Conservation (phyloP, 2,797 vertebrate genomes). For the Schizothorax lantsangensis region DNA sequence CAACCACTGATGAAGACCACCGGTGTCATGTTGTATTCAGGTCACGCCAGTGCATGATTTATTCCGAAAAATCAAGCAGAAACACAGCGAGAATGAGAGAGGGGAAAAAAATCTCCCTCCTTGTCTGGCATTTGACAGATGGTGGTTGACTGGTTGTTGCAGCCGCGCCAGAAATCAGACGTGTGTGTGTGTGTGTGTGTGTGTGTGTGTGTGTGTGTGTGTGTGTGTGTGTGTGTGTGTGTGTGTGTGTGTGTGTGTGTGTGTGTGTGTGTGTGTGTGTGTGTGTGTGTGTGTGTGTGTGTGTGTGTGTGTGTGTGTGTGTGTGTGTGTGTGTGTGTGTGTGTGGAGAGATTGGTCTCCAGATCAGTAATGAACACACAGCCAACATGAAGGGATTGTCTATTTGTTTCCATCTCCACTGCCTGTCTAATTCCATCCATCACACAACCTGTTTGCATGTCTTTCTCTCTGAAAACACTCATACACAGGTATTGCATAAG, state of each 20-base stretch:
- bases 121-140: slow-evolving; percentile 59
- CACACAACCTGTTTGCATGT: slow-evolving; percentile 15
- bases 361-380: slow-evolving; percentile 47
- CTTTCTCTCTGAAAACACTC: not conserved
- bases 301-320: slow-evolving; percentile 19
- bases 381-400: slow-evolving; percentile 28
- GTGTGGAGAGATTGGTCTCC: slow-evolving; percentile 31
- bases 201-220: slow-evolving; percentile 18
- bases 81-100: not conserved
- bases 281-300: slow-evolving; percentile 18
- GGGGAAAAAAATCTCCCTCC: slow-evolving; percentile 3
- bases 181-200: slow-evolving; percentile 10
- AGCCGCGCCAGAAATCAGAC: slow-evolving; percentile 41
- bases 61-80: slow-evolving; percentile 22
- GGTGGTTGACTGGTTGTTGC: slow-evolving; percentile 52
- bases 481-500: not conserved
- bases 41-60: slow-evolving; percentile 52
- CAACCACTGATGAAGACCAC: not conserved
- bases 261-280: slow-evolving; percentile 14
- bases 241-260: slow-evolving; percentile 14
- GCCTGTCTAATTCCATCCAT: slow-evolving; percentile 21
- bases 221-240: slow-evolving; percentile 19
- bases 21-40: slow-evolving; percentile 21
- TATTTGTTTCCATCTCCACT: slow-evolving; percentile 25
- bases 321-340: slow-evolving; percentile 16